Evolutionary conservation across 2,113 vertebrate genomes (phyloP), one percentile per base, ranked within the genome.

Genomic region (Gavialis gangeticus): DNA sequence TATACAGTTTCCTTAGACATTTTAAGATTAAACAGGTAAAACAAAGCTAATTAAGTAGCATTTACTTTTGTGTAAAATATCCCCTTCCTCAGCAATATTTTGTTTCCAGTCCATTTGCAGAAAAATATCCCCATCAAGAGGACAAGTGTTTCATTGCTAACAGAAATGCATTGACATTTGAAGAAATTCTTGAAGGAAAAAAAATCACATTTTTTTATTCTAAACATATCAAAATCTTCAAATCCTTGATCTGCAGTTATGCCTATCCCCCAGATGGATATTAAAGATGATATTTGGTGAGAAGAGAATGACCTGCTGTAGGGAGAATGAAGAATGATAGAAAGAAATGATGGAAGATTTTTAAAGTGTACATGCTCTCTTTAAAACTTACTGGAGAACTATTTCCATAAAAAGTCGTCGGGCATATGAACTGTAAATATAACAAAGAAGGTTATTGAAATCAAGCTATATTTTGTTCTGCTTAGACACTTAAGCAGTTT

Each of bases 401-500:
- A 54, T 79, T 89, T 90, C 12, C 58, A 77, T 88, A 73, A 69
- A 69, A 19, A 76, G 67, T 90, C 87, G 34, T 67, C 63, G 79
- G 67, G 57, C 57, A 83, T 0, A 0, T 76, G 79, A 87, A 46
- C 79, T 75, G 30, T 75, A 93, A 85, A 82, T 3, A 58, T 4
- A 81, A 28, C 16, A 79, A 24, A 76, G 81, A 88, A 93, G 95
- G 60, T 30, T 89, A 57, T 75, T 77, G 55, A 37, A 92, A 79
- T 71, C 56, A 30, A 21, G 19, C 6, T 22, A 83, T 60, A 57
- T 67, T 62, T 85, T 73, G 16, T 24, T 59, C 27, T 3, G 3
- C 28, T 88, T 75, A 37, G 73, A 13, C 16, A 57, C 91, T 92
- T 86, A 62, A 95, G 69, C 87, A 80, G 34, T 85, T 94, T 92